These are phyloP conservation scores for Eudorcas thomsonii DNA, from an alignment of 2,113 vertebrate species.

Conservation along the genomic window DNA sequence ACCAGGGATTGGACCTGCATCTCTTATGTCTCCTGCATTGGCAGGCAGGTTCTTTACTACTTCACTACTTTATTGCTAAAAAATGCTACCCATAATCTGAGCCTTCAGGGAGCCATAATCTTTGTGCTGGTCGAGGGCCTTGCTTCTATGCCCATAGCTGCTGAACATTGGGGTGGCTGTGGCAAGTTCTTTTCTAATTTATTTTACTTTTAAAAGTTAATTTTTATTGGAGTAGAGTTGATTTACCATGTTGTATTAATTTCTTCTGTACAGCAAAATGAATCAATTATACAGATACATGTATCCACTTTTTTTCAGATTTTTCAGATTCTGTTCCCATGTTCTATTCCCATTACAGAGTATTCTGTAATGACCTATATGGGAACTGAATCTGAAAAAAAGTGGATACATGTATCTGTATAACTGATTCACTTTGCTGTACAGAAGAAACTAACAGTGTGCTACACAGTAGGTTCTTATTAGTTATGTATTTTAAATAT, in stretches of 20 bases:
- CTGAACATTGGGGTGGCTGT: neutral
- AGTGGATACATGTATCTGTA: neutral
- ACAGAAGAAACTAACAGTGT: neutral
- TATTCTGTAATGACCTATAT: neutral
- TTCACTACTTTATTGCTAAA: neutral
- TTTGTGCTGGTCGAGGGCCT: neutral
- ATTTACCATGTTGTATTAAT: neutral
- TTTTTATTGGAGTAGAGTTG: neutral
- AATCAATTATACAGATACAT: neutral
- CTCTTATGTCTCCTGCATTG: neutral
- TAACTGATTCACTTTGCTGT: neutral
- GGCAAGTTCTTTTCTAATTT: neutral
- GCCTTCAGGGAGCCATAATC: neutral
- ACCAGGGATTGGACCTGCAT: neutral
- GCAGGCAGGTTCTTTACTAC: neutral
- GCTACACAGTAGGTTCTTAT: neutral
- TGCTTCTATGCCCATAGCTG: neutral
- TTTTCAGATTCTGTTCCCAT: neutral
- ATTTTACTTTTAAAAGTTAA: neutral
- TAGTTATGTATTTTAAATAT: neutral
- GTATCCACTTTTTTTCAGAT: neutral
- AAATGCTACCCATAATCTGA: neutral
- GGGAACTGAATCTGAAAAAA: neutral
- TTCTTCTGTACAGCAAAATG: neutral
- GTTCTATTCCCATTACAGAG: neutral